Conservation (phyloP, 2,113 vertebrate genomes). For the Euleptes europaea region DNA sequence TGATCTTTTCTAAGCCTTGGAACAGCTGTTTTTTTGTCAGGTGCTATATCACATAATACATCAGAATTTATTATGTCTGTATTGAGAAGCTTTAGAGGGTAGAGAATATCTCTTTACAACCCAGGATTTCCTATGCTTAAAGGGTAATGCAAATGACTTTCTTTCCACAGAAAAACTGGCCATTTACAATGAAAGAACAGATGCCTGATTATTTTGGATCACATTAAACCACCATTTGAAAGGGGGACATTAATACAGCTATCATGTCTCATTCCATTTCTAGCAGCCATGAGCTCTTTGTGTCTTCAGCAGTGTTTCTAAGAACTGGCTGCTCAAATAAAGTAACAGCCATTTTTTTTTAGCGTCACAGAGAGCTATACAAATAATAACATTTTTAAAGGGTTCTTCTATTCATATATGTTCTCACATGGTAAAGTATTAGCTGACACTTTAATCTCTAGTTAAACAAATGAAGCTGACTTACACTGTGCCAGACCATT, state of each 20-base stretch:
- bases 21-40: not conserved
- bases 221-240: constrained; percentile 37
- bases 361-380: constrained; percentile 18
- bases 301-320: constrained; percentile 39
- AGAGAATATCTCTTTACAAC: constrained; percentile 5
- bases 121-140: constrained; percentile 50
- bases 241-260: constrained; percentile 29
- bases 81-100: not conserved
- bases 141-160: constrained; percentile 30
- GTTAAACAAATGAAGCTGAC: no score
- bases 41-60: not conserved
- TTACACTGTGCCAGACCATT: no score
- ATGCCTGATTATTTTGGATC: constrained; percentile 31
- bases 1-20: not conserved
- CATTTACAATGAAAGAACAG: constrained; percentile 28
- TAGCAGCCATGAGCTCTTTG: constrained; percentile 26
- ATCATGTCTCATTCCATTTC: constrained; percentile 28
- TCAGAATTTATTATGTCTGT: not conserved
- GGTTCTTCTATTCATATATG: not conserved
- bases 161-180: constrained; percentile 19
- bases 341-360: constrained; percentile 43
- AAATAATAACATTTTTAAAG: constrained; percentile 26
- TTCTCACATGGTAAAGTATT: not conserved
- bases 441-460: no score
- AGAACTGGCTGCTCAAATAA: constrained; percentile 22